Conservation (phyloP, 1,140 invertebrate genomes). For the Delia radicum region DNA sequence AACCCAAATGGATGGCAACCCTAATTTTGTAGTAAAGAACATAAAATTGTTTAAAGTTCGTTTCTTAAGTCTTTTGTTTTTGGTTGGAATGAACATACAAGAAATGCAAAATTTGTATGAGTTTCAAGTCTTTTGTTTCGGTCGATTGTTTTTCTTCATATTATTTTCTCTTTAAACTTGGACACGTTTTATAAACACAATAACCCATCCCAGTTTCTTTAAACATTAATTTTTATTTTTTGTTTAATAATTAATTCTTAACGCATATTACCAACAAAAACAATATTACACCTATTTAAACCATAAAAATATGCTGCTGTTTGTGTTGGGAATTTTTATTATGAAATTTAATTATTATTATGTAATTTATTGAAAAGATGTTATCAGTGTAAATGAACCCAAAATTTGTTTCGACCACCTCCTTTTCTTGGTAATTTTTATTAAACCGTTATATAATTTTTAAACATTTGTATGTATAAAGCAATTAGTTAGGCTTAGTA, state of each 20-base stretch:
- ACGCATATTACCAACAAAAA: not conserved
- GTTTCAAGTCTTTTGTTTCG: too few species aligned
- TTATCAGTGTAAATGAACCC: not conserved
- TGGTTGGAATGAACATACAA: not conserved
- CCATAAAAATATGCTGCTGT: not conserved
- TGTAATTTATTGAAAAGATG: not conserved
- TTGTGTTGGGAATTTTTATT: not conserved
- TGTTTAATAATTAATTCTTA: not conserved
- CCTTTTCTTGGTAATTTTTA: not conserved
- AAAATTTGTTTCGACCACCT: not conserved
- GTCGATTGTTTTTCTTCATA: too few species aligned
- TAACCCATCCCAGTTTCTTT: not conserved
- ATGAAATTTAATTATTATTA: not conserved
- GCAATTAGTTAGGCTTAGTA: too few species aligned
- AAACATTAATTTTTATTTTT: too few species aligned
- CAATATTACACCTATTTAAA: not conserved
- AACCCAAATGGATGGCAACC: too few species aligned
- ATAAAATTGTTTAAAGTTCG: constrained; percentile 41
- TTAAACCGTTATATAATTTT: too few species aligned
- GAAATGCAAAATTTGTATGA: not conserved
- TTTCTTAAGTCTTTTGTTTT: constrained; percentile 51
- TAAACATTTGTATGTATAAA: too few species aligned
- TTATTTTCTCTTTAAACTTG: too few species aligned
- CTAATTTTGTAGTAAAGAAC: too few species aligned
- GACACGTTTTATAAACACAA: not conserved